Conservation (phyloP, 2,113 vertebrate species). For the Monopterus albus region DNA sequence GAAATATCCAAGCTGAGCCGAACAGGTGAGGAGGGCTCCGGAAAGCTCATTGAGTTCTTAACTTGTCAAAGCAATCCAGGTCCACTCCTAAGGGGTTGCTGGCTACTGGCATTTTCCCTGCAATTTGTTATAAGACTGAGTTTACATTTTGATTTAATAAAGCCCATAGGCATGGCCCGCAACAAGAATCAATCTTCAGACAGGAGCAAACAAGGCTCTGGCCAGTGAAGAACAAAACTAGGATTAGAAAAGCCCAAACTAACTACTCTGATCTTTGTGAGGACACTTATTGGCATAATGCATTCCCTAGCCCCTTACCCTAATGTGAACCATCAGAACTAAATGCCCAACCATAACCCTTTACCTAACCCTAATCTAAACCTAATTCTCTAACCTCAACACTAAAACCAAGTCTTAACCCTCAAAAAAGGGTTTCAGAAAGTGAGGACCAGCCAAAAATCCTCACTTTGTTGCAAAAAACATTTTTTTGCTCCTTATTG, state of each 20-base stretch:
- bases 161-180: conserved; percentile 75
- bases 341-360: too few relatives aligned
- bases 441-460: too few relatives aligned
- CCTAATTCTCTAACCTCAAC: too few relatives aligned
- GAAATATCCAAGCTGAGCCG: conserved; percentile 28
- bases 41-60: conserved; percentile 67
- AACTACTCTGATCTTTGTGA: too few relatives aligned
- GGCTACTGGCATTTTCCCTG: conserved; percentile 75
- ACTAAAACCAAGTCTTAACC: too few relatives aligned
- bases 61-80: conserved; percentile 74
- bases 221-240: conserved; percentile 49
- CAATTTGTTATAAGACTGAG: conserved; percentile 77
- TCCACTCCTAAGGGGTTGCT: conserved; percentile 50
- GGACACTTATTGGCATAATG: too few relatives aligned
- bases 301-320: too few relatives aligned
- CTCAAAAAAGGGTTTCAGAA: too few relatives aligned
- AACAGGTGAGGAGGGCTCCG: conserved; percentile 43
- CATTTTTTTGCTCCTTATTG: neutral
- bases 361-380: too few relatives aligned
- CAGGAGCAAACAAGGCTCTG: conserved; percentile 59
- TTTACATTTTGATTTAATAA: conserved; percentile 84
- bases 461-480: too few relatives aligned
- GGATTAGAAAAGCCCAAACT: conserved; percentile 37
- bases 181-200: conserved; percentile 79
- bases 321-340: too few relatives aligned